Evolutionary conservation across 1,140 invertebrate genomes (phyloP), one percentile per base, ranked within the genome.

Genomic region (Samia ricini): DNA sequence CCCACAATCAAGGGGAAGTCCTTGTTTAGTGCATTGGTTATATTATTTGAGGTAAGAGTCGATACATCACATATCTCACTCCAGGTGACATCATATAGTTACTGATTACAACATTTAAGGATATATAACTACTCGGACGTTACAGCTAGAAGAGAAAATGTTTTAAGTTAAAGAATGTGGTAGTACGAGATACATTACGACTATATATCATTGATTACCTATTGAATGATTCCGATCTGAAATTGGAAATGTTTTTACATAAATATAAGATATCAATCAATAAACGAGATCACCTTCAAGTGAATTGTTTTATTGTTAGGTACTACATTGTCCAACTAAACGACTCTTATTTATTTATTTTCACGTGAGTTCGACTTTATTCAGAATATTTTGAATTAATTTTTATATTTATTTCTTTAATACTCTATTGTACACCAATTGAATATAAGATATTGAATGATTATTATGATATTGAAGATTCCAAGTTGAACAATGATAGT

Each of bases 171-270:
- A 75, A 68, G 62, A 66, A 78, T 64, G 76, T 72, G n/a, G 73
- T 81, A 76, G 71, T 76, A 57, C 10, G 10, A n/a, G 18, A 48
- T n/a, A n/a, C 36, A 15, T 10, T 15, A 15, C 36, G 8, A 23
- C 12, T 54, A 79, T 73, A 79, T 77, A 79, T 74, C 72, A 79
- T 83, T 85, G 81, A 84, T 91, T 91, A 91, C 89, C 88, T 89
- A 91, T 83, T 85, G 89, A 85, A 91, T 91, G 91, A 90, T 91
- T 90, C 89, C 89, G 89, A 91, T 91, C 88, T 91, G 88, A 90
- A 91, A 91, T 83, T 88, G 79, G 82, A 90, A 88, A 88, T 85
- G 81, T 68, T 74, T n/a, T 75, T 72, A 90, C 88, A 89, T 86
- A 79, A 90, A 89, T 85, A 80, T 72, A 72, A 61, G 64, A 62